Percentiles rank a stretch among this genome's conserved stretches.
Conservation (phyloP, 1,140 invertebrate genomes). For the Propsilocerus akamusi region DNA sequence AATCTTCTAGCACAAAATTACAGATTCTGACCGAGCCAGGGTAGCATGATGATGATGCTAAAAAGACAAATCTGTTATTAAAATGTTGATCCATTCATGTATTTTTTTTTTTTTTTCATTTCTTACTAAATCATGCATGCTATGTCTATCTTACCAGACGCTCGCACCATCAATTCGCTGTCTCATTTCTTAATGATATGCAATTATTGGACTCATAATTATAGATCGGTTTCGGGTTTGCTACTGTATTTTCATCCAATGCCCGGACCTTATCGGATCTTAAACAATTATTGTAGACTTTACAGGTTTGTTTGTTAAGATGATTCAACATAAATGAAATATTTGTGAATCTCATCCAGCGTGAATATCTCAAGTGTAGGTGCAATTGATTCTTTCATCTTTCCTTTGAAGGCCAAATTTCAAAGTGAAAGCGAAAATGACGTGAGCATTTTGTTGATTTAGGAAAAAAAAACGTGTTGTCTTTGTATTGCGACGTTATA, state of each 20-base stretch:
- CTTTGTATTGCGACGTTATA: no score
- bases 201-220: constrained; percentile 2
- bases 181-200: constrained; percentile 2
- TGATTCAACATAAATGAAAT: not conserved
- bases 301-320: not conserved
- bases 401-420: no score
- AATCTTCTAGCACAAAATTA: not conserved
- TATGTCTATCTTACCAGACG: not conserved
- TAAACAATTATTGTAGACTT: no score
- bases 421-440: no score
- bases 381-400: not conserved
- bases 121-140: no score
- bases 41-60: not conserved
- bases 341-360: no score
- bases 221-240: not conserved
- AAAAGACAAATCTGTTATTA: not conserved
- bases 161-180: not conserved
- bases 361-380: no score
- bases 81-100: not conserved
- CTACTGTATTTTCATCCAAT: not conserved
- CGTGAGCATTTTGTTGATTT: no score
- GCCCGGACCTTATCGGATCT: not conserved
- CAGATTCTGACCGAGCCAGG: not conserved
- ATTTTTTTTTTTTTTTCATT: not conserved
- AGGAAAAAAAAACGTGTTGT: no score